Base-by-base conservation (phyloP, 2,113 vertebrate species). In the Hemicordylus capensis region DNA sequence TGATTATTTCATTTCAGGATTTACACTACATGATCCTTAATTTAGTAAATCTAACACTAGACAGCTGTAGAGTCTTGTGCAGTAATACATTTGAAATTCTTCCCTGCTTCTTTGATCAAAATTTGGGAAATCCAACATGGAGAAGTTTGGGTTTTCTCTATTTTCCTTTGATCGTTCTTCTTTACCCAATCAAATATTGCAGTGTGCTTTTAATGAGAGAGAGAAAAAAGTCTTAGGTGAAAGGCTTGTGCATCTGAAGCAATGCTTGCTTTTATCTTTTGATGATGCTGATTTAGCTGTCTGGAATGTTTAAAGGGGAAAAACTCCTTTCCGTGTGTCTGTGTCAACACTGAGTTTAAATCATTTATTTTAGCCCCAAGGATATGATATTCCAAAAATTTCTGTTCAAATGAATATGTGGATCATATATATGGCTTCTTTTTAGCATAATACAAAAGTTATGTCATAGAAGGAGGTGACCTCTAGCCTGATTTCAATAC, bases 211-310 rank as follows among this genome's bases (percentile, higher is more conserved):
- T 92, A 81, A 37, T 48, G 66, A 44, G 19, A 31, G 1, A 10
- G 22, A 19, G 22, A 44, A 12, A 84, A 79, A 74, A 2, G 1
- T 72, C 12, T 0, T 6, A 84, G 76, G 54, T 61, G 34, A 72
- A 39, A 89, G 75, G 26, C 6, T 64, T 81, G 82, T 72, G 31
- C 51, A 15, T 66, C 61, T 79, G 80, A 70, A 88, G 42, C 86
- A 87, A 28, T 54, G 66, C 6, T 88, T 91, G 87, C 74, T 58
- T 85, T 93, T 37, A 54, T 61, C 46, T 56, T 80, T 59, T 37
- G 20, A 19, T 37, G 20, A 19, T 85, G 58, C 76, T 54, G 9
- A 87, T 2, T 28, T 82, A 79, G 8, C 28, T 85, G 51, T 87
- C 34, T 91, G 0, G 0, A 83, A 63, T 61, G 1, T 14, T 76